Percentiles rank a stretch among this genome's conserved stretches.
Evolutionary conservation across 2,113 vertebrate species (phyloP).

Genomic region (Polyodon spathula): DNA sequence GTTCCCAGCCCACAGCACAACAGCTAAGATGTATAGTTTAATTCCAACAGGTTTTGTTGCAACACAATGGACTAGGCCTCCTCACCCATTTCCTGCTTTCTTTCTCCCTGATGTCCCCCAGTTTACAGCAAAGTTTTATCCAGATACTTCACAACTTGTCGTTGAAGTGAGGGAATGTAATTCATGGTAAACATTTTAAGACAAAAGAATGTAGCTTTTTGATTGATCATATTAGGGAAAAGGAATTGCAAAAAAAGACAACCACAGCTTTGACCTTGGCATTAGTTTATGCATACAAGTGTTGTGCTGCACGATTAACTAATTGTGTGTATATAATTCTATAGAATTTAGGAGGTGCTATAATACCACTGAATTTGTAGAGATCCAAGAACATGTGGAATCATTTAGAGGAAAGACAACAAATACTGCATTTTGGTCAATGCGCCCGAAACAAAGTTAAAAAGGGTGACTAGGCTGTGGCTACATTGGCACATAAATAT

Average conservation of each 20-base stretch:
- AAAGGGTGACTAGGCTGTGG: too few species aligned
- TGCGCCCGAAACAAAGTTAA: too few species aligned
- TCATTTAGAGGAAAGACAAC: neutral
- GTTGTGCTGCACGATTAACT: neutral
- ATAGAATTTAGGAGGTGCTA: neutral
- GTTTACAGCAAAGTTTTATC: too few species aligned
- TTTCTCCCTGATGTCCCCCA: conserved; percentile 7
- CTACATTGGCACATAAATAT: too few species aligned
- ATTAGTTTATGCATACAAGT: neutral
- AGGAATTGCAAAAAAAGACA: neutral
- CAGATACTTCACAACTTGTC: too few species aligned
- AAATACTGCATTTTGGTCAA: too few species aligned
- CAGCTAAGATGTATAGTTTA: conserved; percentile 3
- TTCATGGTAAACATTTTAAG: neutral
- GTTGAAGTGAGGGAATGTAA: conserved; percentile 1
- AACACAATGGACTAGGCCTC: conserved; percentile 1
- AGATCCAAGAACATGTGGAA: neutral
- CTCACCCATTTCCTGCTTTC: conserved; percentile 1
- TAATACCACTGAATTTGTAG: conserved; percentile 1
- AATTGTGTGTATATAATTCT: neutral
- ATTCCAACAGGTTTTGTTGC: neutral
- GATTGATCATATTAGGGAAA: neutral
- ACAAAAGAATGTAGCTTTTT: conserved; percentile 13
- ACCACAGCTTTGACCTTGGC: neutral
- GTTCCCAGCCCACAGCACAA: neutral